These are phyloP conservation scores for Listrodromus nycthemerus DNA, from an alignment of 2,888 invertebrate species.

Conservation along the genomic window DNA sequence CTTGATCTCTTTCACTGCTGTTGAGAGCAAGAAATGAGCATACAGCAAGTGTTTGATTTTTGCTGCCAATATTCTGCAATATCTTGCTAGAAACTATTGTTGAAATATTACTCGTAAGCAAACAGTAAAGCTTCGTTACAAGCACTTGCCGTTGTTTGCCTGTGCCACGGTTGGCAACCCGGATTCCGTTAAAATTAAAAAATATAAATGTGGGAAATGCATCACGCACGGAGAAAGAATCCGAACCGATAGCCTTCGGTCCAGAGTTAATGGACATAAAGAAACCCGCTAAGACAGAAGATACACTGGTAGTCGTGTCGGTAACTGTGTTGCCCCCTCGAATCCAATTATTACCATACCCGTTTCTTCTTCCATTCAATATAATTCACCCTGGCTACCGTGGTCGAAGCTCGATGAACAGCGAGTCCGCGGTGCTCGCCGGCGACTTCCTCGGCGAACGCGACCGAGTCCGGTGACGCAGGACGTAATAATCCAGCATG, in stretches of 20 bases:
- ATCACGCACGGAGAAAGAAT: background rate
- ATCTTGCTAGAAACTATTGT: no score
- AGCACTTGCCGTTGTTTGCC: no score
- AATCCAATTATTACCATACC: background rate
- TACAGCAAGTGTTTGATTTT: no score
- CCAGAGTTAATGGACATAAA: background rate
- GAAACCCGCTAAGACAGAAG: background rate
- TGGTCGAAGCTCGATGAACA: slow-evolving; percentile 20
- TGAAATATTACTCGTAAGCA: no score
- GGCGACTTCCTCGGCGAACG: slow-evolving; percentile 57
- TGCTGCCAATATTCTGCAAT: no score
- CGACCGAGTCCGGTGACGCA: slow-evolving; percentile 60
- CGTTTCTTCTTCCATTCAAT: background rate
- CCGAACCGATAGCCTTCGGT: background rate
- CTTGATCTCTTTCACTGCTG: no score
- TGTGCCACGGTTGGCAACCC: no score
- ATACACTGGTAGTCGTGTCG: background rate
- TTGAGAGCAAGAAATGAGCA: no score
- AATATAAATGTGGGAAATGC: background rate
- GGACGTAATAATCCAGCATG: slow-evolving; percentile 48
- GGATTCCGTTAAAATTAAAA: background rate
- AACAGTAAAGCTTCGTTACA: no score
- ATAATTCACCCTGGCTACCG: background rate
- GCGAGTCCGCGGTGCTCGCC: slow-evolving; percentile 40
- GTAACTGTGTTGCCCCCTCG: background rate